Conservation (phyloP, 2,888 invertebrate genomes). For the Lutraria lutraria region DNA sequence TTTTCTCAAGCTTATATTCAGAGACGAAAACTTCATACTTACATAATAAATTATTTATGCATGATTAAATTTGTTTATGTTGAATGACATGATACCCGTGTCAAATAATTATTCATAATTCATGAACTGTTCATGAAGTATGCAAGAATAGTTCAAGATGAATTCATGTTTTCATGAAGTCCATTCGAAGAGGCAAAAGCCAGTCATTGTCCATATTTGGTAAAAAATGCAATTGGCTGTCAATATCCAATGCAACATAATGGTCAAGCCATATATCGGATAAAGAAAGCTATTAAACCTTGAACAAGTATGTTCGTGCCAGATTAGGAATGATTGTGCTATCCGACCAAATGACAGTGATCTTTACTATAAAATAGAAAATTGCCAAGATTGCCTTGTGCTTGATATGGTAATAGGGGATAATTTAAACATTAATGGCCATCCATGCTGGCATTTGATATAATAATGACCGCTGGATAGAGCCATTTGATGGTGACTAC, state of each 20-base stretch:
- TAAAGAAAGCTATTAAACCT: background rate
- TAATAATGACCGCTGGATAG: slow-evolving; percentile 20
- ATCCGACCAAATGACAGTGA: background rate
- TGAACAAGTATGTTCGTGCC: background rate
- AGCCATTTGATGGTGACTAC: slow-evolving; percentile 23
- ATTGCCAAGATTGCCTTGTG: slow-evolving; percentile 7
- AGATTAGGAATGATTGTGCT: background rate
- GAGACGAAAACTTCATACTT: no score
- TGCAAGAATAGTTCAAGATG: no score
- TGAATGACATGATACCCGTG: no score
- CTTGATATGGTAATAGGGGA: slow-evolving; percentile 26
- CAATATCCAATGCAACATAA: background rate
- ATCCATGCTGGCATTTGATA: slow-evolving; percentile 21
- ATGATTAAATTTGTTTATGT: no score
- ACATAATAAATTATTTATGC: no score
- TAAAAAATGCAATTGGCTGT: background rate
- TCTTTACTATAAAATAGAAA: slow-evolving; percentile 20
- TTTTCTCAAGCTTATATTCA: no score
- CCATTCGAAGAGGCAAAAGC: no score
- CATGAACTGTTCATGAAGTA: no score
- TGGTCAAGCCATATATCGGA: slow-evolving; percentile 8
- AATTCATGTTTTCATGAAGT: no score
- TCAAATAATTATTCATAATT: no score
- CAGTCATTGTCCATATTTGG: slow-evolving; percentile 4
- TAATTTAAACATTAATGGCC: slow-evolving; percentile 17